Base-by-base conservation (phyloP, 2,113 vertebrate genomes). In the Syrmaticus mikado region DNA sequence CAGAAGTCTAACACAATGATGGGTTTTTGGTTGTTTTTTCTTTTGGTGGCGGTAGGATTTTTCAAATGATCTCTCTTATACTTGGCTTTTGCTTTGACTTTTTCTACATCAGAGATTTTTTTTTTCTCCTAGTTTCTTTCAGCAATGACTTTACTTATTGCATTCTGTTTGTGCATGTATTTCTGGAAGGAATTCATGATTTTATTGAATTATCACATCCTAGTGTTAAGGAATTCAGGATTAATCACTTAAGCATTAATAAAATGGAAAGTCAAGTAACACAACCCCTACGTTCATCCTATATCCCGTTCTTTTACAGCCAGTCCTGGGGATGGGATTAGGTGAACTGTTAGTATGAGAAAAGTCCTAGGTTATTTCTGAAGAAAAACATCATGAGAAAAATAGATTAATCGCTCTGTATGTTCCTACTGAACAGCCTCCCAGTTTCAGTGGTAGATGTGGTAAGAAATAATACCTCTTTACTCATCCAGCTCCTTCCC, bases 401-500 rank as follows among this genome's bases (percentile, higher is more conserved):
- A 0, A 62, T 53, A 52, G 74, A 91, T 46, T 46, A 46, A 46
- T 89, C 57, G 68, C 72, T 58, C 75, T 55, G 60, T 16, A 73
- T 32, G 82, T 73, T 76, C 67, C 43, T 89, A 32, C 25, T 91
- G 68, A 94, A 93, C 45, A 41, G 60, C 34, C 87, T 72, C 85
- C 78, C 60, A 55, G 40, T 45, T 89, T 85, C 75, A 91, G 12
- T 62, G 58, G 73, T 34, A 84, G 77, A 82, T 75, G 66, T 71
- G 61, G 43, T 22, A 87, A 78, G 81, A 94, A 86, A 58, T 87
- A 82, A 73, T 85, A 95, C 77, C 75, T 91, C 73, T 60, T 88
- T 91, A 77, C 91, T 90, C 82, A 95, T 85, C 90, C 82, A 85
- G 58, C 82, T 94, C 75, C 92, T 92, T 75, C 94, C 92, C 90